Evolutionary conservation across 2,797 vertebrate species (phyloP).

Genomic region (Eremophila alpestris): DNA sequence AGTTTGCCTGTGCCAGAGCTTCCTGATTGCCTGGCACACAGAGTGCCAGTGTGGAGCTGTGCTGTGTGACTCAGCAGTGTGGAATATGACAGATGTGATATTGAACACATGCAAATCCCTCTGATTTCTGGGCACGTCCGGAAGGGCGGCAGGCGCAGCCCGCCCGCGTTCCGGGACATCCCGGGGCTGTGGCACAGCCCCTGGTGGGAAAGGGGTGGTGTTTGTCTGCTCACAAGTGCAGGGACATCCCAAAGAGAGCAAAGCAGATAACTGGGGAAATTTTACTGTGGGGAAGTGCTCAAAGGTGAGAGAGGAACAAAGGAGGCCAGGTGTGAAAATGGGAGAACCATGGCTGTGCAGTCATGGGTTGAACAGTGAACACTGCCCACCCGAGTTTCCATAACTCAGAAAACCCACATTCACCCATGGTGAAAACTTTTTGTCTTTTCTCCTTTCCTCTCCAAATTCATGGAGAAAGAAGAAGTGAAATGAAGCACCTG

Average conservation of each 20-base stretch:
- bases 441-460: neutral
- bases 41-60: neutral
- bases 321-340: neutral
- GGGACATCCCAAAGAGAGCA: neutral
- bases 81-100: neutral
- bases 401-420: neutral
- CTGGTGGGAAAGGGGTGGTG: neutral
- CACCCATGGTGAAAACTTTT: neutral
- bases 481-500: neutral
- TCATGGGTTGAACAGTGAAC: neutral
- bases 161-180: rapidly evolving
- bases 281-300: neutral
- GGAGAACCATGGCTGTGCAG: neutral
- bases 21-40: neutral
- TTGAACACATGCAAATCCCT: neutral
- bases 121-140: neutral
- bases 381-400: neutral
- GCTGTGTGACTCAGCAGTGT: neutral
- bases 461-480: neutral
- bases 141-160: neutral
- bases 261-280: neutral
- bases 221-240: neutral
- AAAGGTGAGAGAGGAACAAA: neutral
- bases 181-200: neutral
- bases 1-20: neutral